A percentile compares a stretch with the other conserved stretches of the same genome.
Evolutionary conservation across 2,113 vertebrate species (phyloP).

Genomic region (Centrocercus urophasianus): DNA sequence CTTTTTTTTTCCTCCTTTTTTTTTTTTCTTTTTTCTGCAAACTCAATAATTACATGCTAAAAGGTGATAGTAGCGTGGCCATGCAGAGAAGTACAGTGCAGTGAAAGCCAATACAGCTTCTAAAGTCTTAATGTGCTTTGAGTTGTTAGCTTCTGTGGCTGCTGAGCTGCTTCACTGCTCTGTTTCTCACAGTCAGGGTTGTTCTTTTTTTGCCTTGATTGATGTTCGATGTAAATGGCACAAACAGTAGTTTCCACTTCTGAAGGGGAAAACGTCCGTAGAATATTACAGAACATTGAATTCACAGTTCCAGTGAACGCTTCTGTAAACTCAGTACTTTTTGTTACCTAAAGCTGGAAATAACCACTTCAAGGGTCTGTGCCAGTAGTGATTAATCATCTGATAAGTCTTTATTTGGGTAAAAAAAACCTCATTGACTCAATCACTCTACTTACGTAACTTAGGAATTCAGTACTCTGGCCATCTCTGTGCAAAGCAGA

Average conservation of each 20-base stretch:
- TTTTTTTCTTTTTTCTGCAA: neutral
- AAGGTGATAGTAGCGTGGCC: neutral
- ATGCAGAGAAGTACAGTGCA: neutral
- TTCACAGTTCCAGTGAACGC: neutral
- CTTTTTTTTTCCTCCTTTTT: neutral
- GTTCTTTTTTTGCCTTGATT: neutral
- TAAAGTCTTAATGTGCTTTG: neutral
- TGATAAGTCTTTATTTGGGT: slow-evolving; percentile 10
- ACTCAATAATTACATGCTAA: neutral
- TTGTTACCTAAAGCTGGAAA: slow-evolving; percentile 70
- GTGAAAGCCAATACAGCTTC: neutral
- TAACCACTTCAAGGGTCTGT: slow-evolving; percentile 9
- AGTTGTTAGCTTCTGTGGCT: neutral
- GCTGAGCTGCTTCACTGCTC: neutral
- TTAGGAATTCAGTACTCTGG: neutral
- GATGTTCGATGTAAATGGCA: neutral
- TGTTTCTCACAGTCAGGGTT: neutral
- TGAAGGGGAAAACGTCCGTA: neutral
- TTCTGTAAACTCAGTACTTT: slow-evolving; percentile 46
- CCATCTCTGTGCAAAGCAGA: neutral
- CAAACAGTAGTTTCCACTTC: neutral
- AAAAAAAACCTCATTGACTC: slow-evolving; percentile 35
- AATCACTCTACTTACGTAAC: neutral
- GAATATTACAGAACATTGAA: neutral
- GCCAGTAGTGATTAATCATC: neutral